Evolutionary conservation across 92 coral and sea anemone genomes (phyloP).

Genomic region (Plumapathes pennacea): DNA sequence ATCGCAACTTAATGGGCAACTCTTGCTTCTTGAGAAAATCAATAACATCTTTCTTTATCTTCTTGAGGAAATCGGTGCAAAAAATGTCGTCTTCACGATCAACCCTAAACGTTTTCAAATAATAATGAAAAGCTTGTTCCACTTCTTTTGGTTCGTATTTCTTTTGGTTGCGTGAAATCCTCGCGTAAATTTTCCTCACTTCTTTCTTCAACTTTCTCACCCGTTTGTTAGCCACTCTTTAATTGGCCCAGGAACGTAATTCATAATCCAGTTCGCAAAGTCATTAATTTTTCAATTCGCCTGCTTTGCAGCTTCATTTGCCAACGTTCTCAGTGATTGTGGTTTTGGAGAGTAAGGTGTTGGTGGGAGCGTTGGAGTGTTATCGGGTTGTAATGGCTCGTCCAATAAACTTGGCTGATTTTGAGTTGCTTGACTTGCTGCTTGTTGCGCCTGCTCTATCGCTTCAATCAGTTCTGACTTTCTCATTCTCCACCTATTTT

Average conservation of each 20-base stretch:
- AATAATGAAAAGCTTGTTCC: constrained; percentile 13
- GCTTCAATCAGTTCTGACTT: no score
- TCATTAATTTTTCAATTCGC: background rate
- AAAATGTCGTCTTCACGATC: constrained; percentile 4
- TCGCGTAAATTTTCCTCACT: background rate
- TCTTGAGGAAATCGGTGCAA: background rate
- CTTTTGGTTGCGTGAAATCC: background rate
- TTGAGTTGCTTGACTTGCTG: no score
- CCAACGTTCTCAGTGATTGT: no score
- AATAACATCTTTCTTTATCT: background rate
- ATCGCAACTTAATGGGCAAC: constrained; percentile 8
- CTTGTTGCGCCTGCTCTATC: no score
- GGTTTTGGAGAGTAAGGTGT: no score
- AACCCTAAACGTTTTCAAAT: constrained; percentile 18
- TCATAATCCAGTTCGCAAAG: constrained; percentile 2
- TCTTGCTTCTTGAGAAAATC: no score
- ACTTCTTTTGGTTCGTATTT: background rate
- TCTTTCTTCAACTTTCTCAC: background rate
- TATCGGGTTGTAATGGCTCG: no score
- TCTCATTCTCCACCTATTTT: no score
- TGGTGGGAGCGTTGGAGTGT: no score
- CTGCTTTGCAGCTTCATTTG: no score
- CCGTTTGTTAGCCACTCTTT: background rate
- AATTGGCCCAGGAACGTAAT: background rate
- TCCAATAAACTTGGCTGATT: no score